Evolutionary conservation across 2,888 invertebrate species (phyloP), one percentile per base, ranked within the genome.

Genomic region (Tyria jacobaeae): DNA sequence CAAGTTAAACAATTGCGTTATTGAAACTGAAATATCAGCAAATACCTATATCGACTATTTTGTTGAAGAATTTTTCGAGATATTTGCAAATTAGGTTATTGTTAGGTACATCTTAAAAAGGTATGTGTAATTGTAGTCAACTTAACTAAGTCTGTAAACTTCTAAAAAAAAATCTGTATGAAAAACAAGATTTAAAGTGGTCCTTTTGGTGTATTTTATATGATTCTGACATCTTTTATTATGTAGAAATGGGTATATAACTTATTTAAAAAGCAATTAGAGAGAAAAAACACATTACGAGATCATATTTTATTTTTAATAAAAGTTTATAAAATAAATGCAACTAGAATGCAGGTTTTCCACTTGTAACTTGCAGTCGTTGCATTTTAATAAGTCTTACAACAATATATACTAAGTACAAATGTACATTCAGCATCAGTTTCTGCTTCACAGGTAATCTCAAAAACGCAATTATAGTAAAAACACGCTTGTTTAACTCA

Each of bases 1-100:
- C 34, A 51, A 27, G 50, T 51, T 51, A 51, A 51, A 51, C 10
- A 51, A 51, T 51, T 31, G 27, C 31, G 31, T 34, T 51, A 34
- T 3, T 9, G 50, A 34, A 51, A 51, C 21, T 21, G 21, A 44
- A 44, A 44, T 44, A 12, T 10, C 41, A 44, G 10, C 10, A 4
- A 44, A 21, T 21, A 21, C n/a, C n/a, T n/a, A n/a, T n/a, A n/a
- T n/a, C n/a, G 21, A 21, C 44, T 44, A 44, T 21, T 21, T 21
- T 44, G 44, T 21, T 44, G 21, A n/a, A n/a, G n/a, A n/a, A n/a
- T n/a, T n/a, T n/a, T n/a, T n/a, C n/a, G n/a, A n/a, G n/a, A n/a
- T n/a, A n/a, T n/a, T n/a, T n/a, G n/a, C n/a, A n/a, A n/a, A n/a
- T n/a, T n/a, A n/a, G n/a, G n/a, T n/a, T n/a, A n/a, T n/a, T n/a